Conservation (phyloP, 2,888 invertebrate genomes). For the Monopis laevigella region DNA sequence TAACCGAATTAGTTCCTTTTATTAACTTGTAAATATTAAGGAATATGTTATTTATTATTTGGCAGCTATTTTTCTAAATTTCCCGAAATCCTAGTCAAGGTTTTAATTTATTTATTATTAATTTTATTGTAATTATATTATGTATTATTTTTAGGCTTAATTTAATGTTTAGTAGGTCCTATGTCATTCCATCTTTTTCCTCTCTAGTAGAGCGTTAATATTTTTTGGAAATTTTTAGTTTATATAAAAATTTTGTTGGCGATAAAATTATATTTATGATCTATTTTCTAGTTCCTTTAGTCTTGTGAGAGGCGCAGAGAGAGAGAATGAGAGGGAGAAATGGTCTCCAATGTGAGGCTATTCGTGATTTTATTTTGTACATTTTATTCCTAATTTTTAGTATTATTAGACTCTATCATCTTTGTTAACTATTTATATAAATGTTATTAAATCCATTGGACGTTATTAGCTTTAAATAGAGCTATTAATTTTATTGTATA, state of each 20-base stretch:
- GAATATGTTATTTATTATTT: constrained; percentile 57
- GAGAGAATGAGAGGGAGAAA: too few species aligned
- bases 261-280: background rate
- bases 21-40: constrained; percentile 59
- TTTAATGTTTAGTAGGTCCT: constrained; percentile 42
- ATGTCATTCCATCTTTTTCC: constrained; percentile 40
- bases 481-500: constrained; percentile 58
- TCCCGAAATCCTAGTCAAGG: constrained; percentile 59
- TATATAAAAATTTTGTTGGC: constrained; percentile 1
- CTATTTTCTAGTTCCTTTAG: constrained; percentile 10
- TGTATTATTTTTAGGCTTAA: constrained; percentile 14
- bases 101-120: constrained; percentile 57
- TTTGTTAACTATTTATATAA: constrained; percentile 66
- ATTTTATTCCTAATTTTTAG: constrained; percentile 55
- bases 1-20: constrained; percentile 62
- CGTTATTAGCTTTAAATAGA: constrained; percentile 59
- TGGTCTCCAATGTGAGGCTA: constrained; percentile 31
- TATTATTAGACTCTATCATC: constrained; percentile 38
- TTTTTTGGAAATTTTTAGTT: constrained; percentile 24
- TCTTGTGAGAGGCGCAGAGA: too few species aligned
- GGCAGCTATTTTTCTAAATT: constrained; percentile 43
- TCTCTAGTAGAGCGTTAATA: constrained; percentile 22
- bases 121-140: constrained; percentile 31
- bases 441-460: constrained; percentile 59
- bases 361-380: constrained; percentile 29